phyloP scores from a whole-genome alignment of 2,888 invertebrate species.

The Callyntrura guangdongensis region DNA sequence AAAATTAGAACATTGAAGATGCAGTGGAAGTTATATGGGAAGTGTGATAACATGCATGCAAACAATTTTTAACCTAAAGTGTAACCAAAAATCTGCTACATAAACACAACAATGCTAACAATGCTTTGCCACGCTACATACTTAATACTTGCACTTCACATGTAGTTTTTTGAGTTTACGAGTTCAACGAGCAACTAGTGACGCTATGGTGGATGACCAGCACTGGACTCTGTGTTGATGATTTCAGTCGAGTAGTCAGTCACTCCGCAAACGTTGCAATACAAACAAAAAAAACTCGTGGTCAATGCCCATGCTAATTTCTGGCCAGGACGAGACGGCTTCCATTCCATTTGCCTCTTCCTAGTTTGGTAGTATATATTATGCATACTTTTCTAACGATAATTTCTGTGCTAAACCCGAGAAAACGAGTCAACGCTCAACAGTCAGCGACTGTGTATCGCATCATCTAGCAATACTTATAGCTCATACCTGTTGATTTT shows the following conservation, averaged over 20 bases:
- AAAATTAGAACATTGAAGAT: no score
- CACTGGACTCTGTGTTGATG: background rate
- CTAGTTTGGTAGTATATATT: background rate
- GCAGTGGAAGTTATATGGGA: no score
- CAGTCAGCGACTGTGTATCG: background rate
- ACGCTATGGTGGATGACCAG: slow-evolving; percentile 42
- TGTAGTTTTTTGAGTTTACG: no score
- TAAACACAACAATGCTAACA: background rate
- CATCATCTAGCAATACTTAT: background rate
- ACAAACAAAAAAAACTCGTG: slow-evolving; percentile 25
- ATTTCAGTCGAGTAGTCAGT: background rate
- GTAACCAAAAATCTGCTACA: no score
- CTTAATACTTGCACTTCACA: no score
- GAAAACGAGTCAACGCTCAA: background rate
- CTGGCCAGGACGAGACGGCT: background rate
- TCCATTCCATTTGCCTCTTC: background rate
- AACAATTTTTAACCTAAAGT: no score
- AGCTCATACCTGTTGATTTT: slow-evolving; percentile 47
- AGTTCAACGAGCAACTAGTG: no score
- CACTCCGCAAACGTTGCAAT: slow-evolving; percentile 32
- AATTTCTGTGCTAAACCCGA: slow-evolving; percentile 11
- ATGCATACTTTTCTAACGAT: background rate
- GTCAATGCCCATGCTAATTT: slow-evolving; percentile 60
- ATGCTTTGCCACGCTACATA: background rate
- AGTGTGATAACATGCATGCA: no score